Base-by-base conservation (phyloP, 1,140 invertebrate genomes). In the Drosophila pseudoananassae region DNA sequence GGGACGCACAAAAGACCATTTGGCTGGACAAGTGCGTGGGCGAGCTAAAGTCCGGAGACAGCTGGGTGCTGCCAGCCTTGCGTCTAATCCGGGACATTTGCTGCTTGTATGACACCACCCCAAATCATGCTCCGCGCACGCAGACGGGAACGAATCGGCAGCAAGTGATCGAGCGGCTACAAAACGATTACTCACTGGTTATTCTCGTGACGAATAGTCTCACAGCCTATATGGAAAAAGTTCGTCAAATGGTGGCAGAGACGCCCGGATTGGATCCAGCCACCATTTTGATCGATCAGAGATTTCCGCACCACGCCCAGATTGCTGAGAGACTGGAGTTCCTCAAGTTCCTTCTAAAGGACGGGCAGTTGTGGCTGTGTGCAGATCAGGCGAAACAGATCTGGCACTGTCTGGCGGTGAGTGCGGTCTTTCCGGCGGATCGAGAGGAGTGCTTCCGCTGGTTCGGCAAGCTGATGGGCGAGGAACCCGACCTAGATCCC, bases 391-490 rank as follows among this genome's bases (percentile, higher is more conserved):
- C 98, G 1, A 97, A 98, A 92, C 97, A 98, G 93, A 98, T 99
- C 75, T 99, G 98, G 98, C 95, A 97, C 77, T 98, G 97, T 92
- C 93, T 99, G 47, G 98, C 98, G 10, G 98, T 99, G 92, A 96
- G 96, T 88, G 97, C 98, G 6, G 97, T 98, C 1, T 98, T 98
- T 92, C 93, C 95, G 3, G 95, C 95, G 3, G 98, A 99, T 92
- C 94, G 98, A 43, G 98, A 99, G 92, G 97, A 98, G 3, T 99
- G 98, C 93, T 99, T 99, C 92, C 97, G 98, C 84, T 99, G 98
- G 98, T 99, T 99, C 93, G 98, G 98, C n/a, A 98, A 99, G 93
- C 92, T 99, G 52, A 99, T 99, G 98, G 97, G 97, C 4, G 98
- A 99, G 78, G 98, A 99, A 90, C 98, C 98, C 4, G 98, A 99